Percentiles rank a stretch among this genome's conserved stretches.
These are phyloP conservation scores for Dioctria rufipes DNA, from an alignment of 2,888 invertebrate genomes.

Conservation along the genomic window DNA sequence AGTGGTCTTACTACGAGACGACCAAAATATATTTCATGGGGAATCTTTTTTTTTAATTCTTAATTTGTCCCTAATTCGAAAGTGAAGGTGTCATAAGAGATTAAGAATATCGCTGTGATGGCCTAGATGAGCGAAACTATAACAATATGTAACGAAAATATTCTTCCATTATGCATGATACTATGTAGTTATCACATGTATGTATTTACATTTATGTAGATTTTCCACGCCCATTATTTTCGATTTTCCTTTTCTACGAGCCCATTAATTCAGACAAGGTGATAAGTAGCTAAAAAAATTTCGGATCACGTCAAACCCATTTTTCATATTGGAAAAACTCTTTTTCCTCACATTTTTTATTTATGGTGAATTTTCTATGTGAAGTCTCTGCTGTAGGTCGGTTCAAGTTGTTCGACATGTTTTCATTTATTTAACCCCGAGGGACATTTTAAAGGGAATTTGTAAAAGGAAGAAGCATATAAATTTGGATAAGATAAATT, in stretches of 20 bases:
- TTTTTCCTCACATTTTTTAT: slow-evolving; percentile 21
- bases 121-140: too few relatives aligned
- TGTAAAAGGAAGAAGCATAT: background rate
- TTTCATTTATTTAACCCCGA: background rate
- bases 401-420: background rate
- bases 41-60: too few relatives aligned
- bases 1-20: too few relatives aligned
- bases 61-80: too few relatives aligned
- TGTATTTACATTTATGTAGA: too few relatives aligned
- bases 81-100: too few relatives aligned
- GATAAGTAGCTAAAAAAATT: slow-evolving; percentile 33
- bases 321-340: slow-evolving; percentile 19
- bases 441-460: slow-evolving; percentile 1
- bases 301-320: slow-evolving; percentile 33
- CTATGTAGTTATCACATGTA: too few relatives aligned
- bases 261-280: slow-evolving; percentile 25
- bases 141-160: too few relatives aligned
- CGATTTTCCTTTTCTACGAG: background rate
- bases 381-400: background rate
- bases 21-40: too few relatives aligned
- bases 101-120: too few relatives aligned
- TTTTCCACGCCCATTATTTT: background rate
- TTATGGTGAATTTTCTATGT: slow-evolving; percentile 26
- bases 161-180: too few relatives aligned
- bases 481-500: background rate